Evolutionary conservation across 2,113 vertebrate species (phyloP).

Genomic region (Halcyon malimbica): DNA sequence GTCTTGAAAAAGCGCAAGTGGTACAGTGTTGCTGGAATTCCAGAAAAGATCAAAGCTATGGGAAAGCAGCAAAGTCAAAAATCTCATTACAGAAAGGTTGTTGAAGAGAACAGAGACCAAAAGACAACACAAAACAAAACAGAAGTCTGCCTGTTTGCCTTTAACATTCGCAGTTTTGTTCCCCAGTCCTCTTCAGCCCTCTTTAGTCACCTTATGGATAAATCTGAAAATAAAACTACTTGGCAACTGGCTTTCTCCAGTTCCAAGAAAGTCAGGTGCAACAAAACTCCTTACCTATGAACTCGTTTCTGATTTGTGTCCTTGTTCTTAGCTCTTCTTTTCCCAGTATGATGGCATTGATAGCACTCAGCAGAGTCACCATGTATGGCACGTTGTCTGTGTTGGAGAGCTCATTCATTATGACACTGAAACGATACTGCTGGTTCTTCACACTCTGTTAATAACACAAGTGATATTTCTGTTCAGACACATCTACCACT

Average conservation of each 20-base stretch:
- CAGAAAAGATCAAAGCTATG: not conserved
- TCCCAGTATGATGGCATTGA: constrained; percentile 94
- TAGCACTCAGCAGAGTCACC: constrained; percentile 90
- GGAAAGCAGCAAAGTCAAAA: not conserved
- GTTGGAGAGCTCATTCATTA: constrained; percentile 90
- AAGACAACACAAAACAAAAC: not conserved
- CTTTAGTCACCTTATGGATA: not conserved
- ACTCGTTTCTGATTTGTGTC: constrained; percentile 90
- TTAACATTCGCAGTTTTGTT: not conserved
- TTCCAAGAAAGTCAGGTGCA: not conserved
- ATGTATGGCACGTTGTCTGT: constrained; percentile 93
- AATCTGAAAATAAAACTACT: not conserved
- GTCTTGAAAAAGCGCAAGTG: not conserved
- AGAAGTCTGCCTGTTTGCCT: not conserved
- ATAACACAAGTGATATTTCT: not conserved
- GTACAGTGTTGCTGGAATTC: not conserved
- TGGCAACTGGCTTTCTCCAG: not conserved
- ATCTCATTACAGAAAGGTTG: not conserved
- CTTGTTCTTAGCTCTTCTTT: constrained; percentile 86
- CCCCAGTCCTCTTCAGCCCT: not conserved
- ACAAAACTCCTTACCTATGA: constrained; percentile 84
- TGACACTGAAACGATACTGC: constrained; percentile 95
- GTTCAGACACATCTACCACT: not conserved
- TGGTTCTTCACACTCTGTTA: constrained; percentile 87
- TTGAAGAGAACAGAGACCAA: not conserved